Evolutionary conservation across 2,113 vertebrate species (phyloP).

Genomic region (Cephalopholis sonnerati): DNA sequence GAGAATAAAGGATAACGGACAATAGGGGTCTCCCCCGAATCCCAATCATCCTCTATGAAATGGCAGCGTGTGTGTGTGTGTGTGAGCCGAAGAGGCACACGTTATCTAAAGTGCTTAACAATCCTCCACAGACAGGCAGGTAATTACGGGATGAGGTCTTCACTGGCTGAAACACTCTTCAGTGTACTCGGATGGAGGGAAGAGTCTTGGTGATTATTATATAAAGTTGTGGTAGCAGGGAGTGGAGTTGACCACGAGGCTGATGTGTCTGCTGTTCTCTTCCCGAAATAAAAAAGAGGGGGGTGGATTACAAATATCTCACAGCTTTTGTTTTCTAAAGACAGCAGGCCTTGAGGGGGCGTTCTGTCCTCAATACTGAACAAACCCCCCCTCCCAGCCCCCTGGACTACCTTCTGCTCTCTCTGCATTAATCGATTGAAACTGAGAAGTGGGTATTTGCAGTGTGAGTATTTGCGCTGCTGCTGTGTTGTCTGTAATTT

Average conservation of each 20-base stretch:
- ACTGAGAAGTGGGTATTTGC: slow-evolving; percentile 47
- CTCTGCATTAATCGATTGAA: slow-evolving; percentile 49
- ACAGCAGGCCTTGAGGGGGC: slow-evolving; percentile 65
- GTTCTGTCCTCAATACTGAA: slow-evolving; percentile 63
- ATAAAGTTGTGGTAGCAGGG: slow-evolving; percentile 51
- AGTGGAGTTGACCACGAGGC: slow-evolving; percentile 51
- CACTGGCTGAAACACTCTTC: slow-evolving; percentile 3
- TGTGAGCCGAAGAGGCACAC: neutral
- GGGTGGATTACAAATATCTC: slow-evolving; percentile 65
- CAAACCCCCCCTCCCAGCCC: slow-evolving; percentile 15
- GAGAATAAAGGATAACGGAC: slow-evolving; percentile 48
- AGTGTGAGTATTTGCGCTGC: slow-evolving; percentile 31
- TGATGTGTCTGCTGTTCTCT: slow-evolving; percentile 54
- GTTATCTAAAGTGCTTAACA: slow-evolving; percentile 54
- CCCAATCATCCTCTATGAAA: slow-evolving; percentile 50
- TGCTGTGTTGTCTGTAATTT: slow-evolving; percentile 11
- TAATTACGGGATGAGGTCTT: slow-evolving; percentile 59
- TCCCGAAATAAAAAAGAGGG: slow-evolving; percentile 66
- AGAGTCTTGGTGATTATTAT: slow-evolving; percentile 49
- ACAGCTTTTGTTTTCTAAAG: slow-evolving; percentile 70
- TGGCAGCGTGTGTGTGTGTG: neutral
- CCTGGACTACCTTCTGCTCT: slow-evolving; percentile 44
- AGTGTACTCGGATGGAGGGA: neutral
- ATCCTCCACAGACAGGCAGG: slow-evolving; percentile 36
- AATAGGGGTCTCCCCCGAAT: slow-evolving; percentile 37